A percentile compares a stretch with the other conserved stretches of the same genome.
Evolutionary conservation across 2,797 vertebrate genomes (phyloP).

Genomic region (Xiphophorus birchmanni): DNA sequence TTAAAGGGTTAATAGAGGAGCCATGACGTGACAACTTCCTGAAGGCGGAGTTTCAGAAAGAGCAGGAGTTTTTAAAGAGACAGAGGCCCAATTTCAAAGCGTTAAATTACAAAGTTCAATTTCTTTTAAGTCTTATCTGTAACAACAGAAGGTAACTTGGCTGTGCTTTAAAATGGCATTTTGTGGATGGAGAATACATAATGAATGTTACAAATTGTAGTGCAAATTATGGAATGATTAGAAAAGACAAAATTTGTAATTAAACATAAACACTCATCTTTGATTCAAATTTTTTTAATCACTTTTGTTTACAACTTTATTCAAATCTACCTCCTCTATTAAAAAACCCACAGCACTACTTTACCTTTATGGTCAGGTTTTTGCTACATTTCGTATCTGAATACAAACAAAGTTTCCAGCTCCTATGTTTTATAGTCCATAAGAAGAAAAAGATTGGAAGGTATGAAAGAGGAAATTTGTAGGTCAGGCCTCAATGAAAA

Average conservation of each 20-base stretch:
- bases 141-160: too few relatives aligned
- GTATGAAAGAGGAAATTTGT: not conserved
- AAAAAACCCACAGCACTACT: not conserved
- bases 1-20: too few relatives aligned
- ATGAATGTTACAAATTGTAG: not conserved
- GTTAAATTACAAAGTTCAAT: too few relatives aligned
- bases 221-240: not conserved
- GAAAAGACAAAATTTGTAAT: not conserved
- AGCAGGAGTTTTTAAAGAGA: too few relatives aligned
- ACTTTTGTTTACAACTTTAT: not conserved
- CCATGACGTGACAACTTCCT: too few relatives aligned
- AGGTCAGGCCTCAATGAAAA: not conserved
- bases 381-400: not conserved
- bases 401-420: not conserved
- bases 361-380: not conserved
- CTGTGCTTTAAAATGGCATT: too few relatives aligned
- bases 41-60: too few relatives aligned
- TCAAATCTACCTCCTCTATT: not conserved
- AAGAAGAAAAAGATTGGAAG: not conserved
- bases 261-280: too few relatives aligned
- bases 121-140: too few relatives aligned
- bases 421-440: not conserved
- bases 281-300: not conserved
- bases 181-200: too few relatives aligned
- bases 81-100: too few relatives aligned